These are phyloP conservation scores for Holacanthella duospinosa DNA, from an alignment of 2,888 invertebrate genomes.

Conservation along the genomic window DNA sequence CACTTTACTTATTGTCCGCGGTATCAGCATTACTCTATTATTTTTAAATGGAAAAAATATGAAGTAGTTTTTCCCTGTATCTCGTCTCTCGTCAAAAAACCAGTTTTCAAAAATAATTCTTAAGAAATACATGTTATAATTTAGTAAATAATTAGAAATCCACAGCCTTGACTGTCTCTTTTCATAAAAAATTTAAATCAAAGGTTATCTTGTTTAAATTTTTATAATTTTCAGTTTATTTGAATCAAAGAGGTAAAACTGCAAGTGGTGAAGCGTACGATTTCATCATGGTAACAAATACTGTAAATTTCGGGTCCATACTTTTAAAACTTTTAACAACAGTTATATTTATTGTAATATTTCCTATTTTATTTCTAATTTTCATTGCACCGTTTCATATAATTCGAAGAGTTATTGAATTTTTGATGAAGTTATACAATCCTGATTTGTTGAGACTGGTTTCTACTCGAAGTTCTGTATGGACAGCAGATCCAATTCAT, in stretches of 20 bases:
- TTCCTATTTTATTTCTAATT: background rate
- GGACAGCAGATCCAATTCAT: conserved; percentile 9
- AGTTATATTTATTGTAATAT: background rate
- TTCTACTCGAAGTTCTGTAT: conserved; percentile 7
- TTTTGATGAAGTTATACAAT: background rate
- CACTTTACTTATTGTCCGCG: too few species aligned
- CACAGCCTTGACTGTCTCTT: background rate
- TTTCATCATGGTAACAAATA: too few species aligned
- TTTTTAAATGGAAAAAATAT: background rate
- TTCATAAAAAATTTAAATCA: background rate
- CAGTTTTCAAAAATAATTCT: background rate
- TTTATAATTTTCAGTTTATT: too few species aligned
- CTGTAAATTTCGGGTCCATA: too few species aligned
- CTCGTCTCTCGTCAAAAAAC: background rate
- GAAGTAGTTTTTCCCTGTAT: background rate
- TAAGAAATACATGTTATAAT: too few species aligned
- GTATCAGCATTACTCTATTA: too few species aligned
- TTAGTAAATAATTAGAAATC: too few species aligned
- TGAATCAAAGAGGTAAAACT: too few species aligned
- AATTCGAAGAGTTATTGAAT: background rate
- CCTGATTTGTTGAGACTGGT: conserved; percentile 4
- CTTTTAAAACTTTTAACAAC: background rate
- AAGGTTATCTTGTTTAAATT: too few species aligned
- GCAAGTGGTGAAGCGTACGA: too few species aligned
- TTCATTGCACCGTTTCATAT: background rate